These are phyloP conservation scores for Adoxophyes honmai DNA, from an alignment of 1,140 invertebrate genomes.

Conservation along the genomic window DNA sequence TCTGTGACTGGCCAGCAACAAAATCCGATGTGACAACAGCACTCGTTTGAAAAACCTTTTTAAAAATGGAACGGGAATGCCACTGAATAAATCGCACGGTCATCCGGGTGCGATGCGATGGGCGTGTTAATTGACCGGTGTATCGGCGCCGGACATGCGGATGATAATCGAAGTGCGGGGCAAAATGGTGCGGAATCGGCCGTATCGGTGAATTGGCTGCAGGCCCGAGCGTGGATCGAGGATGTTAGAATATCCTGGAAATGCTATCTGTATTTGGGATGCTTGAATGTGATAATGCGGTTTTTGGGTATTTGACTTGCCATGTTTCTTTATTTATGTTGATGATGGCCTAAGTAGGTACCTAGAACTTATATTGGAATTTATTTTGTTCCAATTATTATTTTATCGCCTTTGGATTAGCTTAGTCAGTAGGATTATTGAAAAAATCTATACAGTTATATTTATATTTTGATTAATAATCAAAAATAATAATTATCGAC, in stretches of 20 bases:
- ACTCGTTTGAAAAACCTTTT: neutral
- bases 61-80: neutral
- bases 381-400: too few relatives aligned
- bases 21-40: neutral
- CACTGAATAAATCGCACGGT: constrained; percentile 59
- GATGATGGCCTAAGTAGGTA: too few relatives aligned
- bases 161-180: constrained; percentile 47
- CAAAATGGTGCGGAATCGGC: too few relatives aligned
- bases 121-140: constrained; percentile 68
- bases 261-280: neutral
- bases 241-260: constrained; percentile 21
- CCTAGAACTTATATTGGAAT: too few relatives aligned
- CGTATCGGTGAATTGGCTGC: constrained; percentile 58
- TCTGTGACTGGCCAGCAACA: neutral
- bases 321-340: too few relatives aligned
- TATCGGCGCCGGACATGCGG: constrained; percentile 38
- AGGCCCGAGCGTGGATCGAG: constrained; percentile 31
- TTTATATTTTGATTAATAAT: too few relatives aligned
- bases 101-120: constrained; percentile 61
- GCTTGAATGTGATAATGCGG: too few relatives aligned
- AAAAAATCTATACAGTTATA: too few relatives aligned
- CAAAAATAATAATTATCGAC: too few relatives aligned
- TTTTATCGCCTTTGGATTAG: too few relatives aligned
- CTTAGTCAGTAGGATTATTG: too few relatives aligned
- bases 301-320: too few relatives aligned